Evolutionary conservation across 2,797 vertebrate species (phyloP), one percentile per base, ranked within the genome.

Genomic region (Enteromius mattozi): DNA sequence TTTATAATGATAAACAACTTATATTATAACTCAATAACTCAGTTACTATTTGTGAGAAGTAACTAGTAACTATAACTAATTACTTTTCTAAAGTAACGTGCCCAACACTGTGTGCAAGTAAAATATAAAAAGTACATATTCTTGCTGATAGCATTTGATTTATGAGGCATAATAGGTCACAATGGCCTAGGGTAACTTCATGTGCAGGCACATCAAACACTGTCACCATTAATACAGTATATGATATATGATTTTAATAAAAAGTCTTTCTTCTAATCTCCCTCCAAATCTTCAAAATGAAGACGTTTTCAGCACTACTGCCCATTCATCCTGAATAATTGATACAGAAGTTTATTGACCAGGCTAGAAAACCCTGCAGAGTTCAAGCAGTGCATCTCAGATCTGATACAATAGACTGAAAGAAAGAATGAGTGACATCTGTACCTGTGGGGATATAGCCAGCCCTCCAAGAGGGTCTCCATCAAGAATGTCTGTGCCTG

Each of bases 381-480:
- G 24, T 33, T 69, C 13, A 78, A 51, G 27, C 51, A 69, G 35
- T 27, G 42, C 1, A 33, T 80, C 59, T 35, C 35, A 80, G 24
- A 75, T 68, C 49, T 51, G 76, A 56, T 45, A 72, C 37, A 33
- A 30, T 78, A 17, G 80, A 42, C 12, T 82, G 74, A 51, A 61
- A 49, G 13, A 17, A 27, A 76, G 17, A 40, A 30, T 75, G 76
- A 85, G 27, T 27, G 56, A 65, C 72, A 63, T 49, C 47, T 10
- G 1, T 88, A 98, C 98, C 97, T 96, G 96, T 27, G 98, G 96
- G 0, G 97, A 98, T 85, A 99, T 95, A 63, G 96, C 96, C 86
- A 99, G 96, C 71, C 98, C 98, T 87, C 98, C 98, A 0, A 99
- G 93, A 0, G 96, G 97, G 88, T 99, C 98, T 0, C 97, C 97